phyloP scores from a whole-genome alignment of 2,888 invertebrate species.

The Andrena trimmerana region DNA sequence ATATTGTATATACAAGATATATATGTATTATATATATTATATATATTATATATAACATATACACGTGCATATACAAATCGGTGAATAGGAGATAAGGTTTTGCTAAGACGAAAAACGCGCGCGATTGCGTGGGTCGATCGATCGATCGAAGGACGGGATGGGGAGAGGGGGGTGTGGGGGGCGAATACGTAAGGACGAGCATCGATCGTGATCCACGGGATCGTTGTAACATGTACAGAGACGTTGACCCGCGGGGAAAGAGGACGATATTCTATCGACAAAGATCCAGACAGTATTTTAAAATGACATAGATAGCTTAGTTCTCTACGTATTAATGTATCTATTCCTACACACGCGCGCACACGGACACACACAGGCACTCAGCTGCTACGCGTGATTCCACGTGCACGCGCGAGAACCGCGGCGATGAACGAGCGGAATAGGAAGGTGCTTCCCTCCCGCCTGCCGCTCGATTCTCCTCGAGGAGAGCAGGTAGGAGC shows the following conservation, averaged over 20 bases:
- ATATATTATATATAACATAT: constrained; percentile 54
- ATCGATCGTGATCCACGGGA: constrained; percentile 42
- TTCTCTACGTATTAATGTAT: constrained; percentile 55
- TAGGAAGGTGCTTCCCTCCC: not conserved
- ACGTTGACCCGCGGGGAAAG: constrained; percentile 32
- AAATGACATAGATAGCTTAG: constrained; percentile 72
- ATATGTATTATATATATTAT: constrained; percentile 59
- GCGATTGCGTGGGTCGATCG: constrained; percentile 47
- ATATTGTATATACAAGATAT: constrained; percentile 65
- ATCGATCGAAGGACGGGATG: not conserved
- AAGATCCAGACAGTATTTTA: constrained; percentile 80
- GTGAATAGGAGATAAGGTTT: constrained; percentile 46
- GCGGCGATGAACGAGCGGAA: not conserved
- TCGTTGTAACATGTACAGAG: constrained; percentile 44
- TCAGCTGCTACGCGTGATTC: not conserved
- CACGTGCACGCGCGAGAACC: constrained; percentile 3
- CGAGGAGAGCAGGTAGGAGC: not conserved
- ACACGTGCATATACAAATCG: constrained; percentile 54
- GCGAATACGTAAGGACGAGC: not conserved
- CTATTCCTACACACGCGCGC: constrained; percentile 39
- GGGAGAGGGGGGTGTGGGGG: not conserved
- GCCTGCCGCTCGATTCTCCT: not conserved
- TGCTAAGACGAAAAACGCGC: constrained; percentile 44
- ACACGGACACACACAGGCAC: constrained; percentile 7
- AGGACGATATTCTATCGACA: constrained; percentile 52